Evolutionary conservation across 2,888 invertebrate species (phyloP).

Genomic region (Lasioglossum morio): DNA sequence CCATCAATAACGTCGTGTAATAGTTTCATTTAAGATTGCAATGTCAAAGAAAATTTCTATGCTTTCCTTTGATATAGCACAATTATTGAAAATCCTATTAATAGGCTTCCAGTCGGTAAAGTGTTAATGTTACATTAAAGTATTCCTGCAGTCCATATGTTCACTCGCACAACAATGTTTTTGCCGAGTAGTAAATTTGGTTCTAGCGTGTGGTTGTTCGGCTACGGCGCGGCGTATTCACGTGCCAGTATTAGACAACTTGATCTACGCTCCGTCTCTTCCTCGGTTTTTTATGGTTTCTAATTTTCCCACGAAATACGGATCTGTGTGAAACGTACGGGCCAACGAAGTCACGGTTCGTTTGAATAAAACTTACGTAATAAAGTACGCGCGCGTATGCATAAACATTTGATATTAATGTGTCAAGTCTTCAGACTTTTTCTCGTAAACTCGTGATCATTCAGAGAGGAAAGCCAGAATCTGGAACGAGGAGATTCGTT

Average conservation of each 20-base stretch:
- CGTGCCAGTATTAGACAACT: conserved; percentile 45
- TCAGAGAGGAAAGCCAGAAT: neutral
- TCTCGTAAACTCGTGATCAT: neutral
- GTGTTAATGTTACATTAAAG: too few relatives aligned
- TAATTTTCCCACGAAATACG: conserved; percentile 5
- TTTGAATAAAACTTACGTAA: neutral
- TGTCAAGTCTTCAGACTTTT: neutral
- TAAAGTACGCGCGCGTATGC: neutral
- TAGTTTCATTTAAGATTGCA: too few relatives aligned
- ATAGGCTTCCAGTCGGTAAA: too few relatives aligned
- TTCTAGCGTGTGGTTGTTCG: conserved; percentile 66
- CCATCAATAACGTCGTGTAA: too few relatives aligned
- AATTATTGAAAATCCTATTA: too few relatives aligned
- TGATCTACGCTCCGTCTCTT: conserved; percentile 34
- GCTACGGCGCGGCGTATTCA: conserved; percentile 38
- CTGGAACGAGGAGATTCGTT: neutral
- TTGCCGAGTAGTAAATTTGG: conserved; percentile 50
- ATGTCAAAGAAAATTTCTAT: too few relatives aligned
- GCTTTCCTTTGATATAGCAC: too few relatives aligned
- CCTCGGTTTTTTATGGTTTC: conserved; percentile 3
- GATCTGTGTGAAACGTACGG: neutral
- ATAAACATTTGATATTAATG: neutral
- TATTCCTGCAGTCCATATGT: neutral
- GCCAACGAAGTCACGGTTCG: neutral
- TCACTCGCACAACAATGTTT: conserved; percentile 53